Evolutionary conservation across 2,888 invertebrate genomes (phyloP), one percentile per base, ranked within the genome.

Genomic region (Drosophila algonquin): DNA sequence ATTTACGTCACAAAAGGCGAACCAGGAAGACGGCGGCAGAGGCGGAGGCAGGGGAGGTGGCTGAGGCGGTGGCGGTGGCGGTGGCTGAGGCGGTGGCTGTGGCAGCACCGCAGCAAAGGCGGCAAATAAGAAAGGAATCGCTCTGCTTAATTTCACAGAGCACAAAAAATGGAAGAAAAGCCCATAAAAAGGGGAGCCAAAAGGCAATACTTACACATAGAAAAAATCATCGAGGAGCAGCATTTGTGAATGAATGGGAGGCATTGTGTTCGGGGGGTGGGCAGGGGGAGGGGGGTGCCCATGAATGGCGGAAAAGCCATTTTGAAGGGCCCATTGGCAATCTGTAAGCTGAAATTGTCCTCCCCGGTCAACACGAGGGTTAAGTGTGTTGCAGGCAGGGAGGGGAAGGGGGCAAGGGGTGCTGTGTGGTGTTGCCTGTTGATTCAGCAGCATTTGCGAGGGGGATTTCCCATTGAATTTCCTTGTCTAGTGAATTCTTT

Each of bases 1-100:
- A 84, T 88, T 86, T 88, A 71, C 75, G 72, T 67, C 81, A 80
- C 73, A 85, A 84, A 81, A 77, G 80, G 57, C 84, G 47, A 67
- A 50, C 56, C 64, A 58, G 64, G 63, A 72, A 63, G 59, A n/a
- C 24, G 45, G 46, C 14, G 18, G 52, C 21, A 12, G 24, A 8
- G 21, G 21, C 21, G 1, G 21, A 0, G 27, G 27, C 65, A n/a
- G n/a, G n/a, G n/a, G n/a, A n/a, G n/a, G n/a, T n/a, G n/a, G n/a
- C n/a, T 24, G 16, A 18, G 32, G 52, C 21, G 16, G 24, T 12
- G 21, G 21, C 21, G 1, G 21, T 3, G 27, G 27, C 65, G 10
- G 48, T 50, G 52, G 45, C 32, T 0, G 21, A 3, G 27, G 27
- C 65, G n/a, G 48, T 50, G 52, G 45, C 32, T 18, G 32, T 14